Evolutionary conservation across 1,140 invertebrate genomes (phyloP), one percentile per base, ranked within the genome.

Genomic region (Heliconius nattereri): DNA sequence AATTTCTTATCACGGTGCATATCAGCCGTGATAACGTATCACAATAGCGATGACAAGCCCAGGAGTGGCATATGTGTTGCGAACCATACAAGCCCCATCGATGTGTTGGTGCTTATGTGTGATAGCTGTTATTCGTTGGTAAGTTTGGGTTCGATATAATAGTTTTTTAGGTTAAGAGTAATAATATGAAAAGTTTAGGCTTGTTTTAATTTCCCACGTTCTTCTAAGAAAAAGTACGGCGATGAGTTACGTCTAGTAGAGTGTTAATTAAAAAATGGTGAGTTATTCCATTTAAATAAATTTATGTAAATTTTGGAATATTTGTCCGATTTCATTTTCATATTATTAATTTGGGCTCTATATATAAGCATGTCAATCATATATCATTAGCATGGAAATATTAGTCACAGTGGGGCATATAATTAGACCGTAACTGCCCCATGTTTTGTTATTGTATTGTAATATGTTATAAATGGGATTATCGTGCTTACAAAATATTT

Each of bases 61-160:
- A 95, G 95, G 79, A 95, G 93, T 40, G 98, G 99, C 49, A 99
- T 99, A 87, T 99, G 99, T 95, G 99, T 99, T 26, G 99, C 99
- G 73, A 99, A 99, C 95, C 99, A 99, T 94, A 99, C 99, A 1
- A 99, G 98, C 78, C 99, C 99, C 2, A 99, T 99, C 83, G 99
- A 99, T 95, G 98, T 98, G 66, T 96, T 99, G 78, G 97, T 99
- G 81, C 96, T 99, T 70, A 98, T 99, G 96, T 98, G 98, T 95
- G 99, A 99, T 95, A 99, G 99, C 93, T 98, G 98, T 88, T 99
- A 99, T 95, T 99, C 99, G 60, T 95, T 99, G 98, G 98, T 99
- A 73, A 90, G 88, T 88, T 26, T 52, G 20, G 40, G 7, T 23
- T 20, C 19, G 19, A 71, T n/a, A 45, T 73, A 40, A n/a, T n/a